Evolutionary conservation across 1,140 invertebrate species (phyloP).

Genomic region (Ruditapes philippinarum): DNA sequence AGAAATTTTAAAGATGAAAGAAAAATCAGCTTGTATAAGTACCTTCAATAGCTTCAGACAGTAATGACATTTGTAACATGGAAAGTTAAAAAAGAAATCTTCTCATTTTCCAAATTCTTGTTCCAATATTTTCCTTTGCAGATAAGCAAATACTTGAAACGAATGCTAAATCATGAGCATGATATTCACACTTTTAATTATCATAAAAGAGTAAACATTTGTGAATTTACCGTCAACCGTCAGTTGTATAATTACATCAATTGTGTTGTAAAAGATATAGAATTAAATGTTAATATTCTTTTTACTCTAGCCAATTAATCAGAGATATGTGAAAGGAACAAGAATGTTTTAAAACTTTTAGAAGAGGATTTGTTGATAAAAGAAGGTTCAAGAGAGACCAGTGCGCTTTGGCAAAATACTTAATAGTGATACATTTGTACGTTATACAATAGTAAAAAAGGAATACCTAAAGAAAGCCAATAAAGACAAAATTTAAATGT

Average conservation of each 20-base stretch:
- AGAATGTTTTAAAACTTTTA: too few species aligned
- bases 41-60: background rate
- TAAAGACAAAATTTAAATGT: too few species aligned
- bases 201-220: background rate
- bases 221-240: background rate
- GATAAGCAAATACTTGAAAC: constrained; percentile 2
- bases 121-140: constrained; percentile 31
- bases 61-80: constrained; percentile 12
- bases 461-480: too few species aligned
- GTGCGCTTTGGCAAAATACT: too few species aligned
- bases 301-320: too few species aligned
- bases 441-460: too few species aligned
- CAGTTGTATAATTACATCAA: background rate
- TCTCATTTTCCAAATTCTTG: background rate
- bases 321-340: too few species aligned
- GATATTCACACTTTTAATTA: constrained; percentile 24
- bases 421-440: too few species aligned
- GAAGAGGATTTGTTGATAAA: too few species aligned
- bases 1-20: constrained; percentile 8
- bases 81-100: background rate
- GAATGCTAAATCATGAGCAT: background rate
- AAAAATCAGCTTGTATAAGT: background rate
- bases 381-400: too few species aligned
- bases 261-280: background rate
- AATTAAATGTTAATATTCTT: too few species aligned